phyloP scores from a whole-genome alignment of 2,888 invertebrate species.

The Automeris io region DNA sequence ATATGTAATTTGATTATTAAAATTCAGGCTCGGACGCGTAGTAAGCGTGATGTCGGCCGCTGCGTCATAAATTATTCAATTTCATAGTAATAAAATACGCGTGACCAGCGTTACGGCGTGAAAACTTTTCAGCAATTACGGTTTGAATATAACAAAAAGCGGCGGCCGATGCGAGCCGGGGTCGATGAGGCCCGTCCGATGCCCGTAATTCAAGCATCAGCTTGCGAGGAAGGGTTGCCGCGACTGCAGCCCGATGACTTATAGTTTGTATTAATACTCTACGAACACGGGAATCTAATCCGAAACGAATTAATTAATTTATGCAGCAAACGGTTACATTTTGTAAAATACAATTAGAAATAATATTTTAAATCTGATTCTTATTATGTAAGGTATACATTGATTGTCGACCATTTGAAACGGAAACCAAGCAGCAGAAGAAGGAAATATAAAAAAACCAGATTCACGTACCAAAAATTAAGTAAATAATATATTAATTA shows the following conservation, averaged over 20 bases:
- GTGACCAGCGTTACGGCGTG: slow-evolving; percentile 70
- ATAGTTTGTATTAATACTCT: slow-evolving; percentile 67
- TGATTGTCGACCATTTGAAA: no score
- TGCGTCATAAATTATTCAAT: slow-evolving; percentile 75
- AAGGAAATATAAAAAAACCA: no score
- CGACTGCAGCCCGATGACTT: slow-evolving; percentile 63
- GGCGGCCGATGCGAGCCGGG: slow-evolving; percentile 47
- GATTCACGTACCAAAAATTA: no score
- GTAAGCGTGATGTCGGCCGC: slow-evolving; percentile 57
- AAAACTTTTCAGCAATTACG: slow-evolving; percentile 77
- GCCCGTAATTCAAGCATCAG: slow-evolving; percentile 67
- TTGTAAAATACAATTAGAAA: slow-evolving; percentile 1
- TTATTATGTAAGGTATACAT: no score
- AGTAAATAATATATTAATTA: no score
- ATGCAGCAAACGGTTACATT: slow-evolving; percentile 18
- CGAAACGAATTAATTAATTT: slow-evolving; percentile 58
- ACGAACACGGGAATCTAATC: slow-evolving; percentile 59
- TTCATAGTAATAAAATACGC: slow-evolving; percentile 77
- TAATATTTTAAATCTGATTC: no score
- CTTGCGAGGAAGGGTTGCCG: slow-evolving; percentile 66
- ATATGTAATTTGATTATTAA: slow-evolving; percentile 69
- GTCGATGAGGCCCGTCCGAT: slow-evolving; percentile 15
- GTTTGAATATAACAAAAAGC: slow-evolving; percentile 74
- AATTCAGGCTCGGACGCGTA: slow-evolving; percentile 61
- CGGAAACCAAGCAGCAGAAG: no score